Percentiles rank a stretch among this genome's conserved stretches.
phyloP scores from a whole-genome alignment of 2,113 vertebrate genomes.

The Catharus bicknelli region DNA sequence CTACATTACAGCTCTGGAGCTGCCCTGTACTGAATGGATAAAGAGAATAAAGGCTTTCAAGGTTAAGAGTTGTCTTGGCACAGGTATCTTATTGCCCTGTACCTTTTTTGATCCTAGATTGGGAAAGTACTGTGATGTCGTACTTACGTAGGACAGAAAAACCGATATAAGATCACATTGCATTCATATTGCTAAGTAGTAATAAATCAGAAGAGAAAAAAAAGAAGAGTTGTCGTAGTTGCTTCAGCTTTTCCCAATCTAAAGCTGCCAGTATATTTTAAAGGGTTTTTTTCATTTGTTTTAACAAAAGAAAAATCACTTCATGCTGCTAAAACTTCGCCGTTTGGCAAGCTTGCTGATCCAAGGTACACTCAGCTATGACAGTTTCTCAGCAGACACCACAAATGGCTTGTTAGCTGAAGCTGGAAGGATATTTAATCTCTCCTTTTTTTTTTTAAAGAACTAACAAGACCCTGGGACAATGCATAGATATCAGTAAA shows the following conservation, averaged over 20 bases:
- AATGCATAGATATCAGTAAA: neutral
- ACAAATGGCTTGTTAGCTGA: neutral
- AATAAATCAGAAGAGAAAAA: neutral
- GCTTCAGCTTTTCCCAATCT: neutral
- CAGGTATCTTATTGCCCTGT: neutral
- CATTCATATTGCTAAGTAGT: neutral
- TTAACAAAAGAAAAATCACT: neutral
- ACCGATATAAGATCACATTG: neutral
- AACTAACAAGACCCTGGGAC: neutral
- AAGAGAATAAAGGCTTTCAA: neutral
- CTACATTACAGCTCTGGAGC: neutral
- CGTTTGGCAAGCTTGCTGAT: neutral
- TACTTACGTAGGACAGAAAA: neutral
- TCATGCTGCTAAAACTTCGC: neutral
- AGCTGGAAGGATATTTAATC: neutral
- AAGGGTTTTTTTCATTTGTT: neutral
- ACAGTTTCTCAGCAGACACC: neutral
- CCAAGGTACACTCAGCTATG: neutral
- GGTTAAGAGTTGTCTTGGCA: neutral
- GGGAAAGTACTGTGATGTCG: neutral
- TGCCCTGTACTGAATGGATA: neutral
- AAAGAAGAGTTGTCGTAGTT: neutral
- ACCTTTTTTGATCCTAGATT: neutral
- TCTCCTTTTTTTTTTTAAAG: neutral
- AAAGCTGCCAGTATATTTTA: neutral